Base-by-base conservation (phyloP, 2,888 invertebrate species). In the Axea sp. region DNA sequence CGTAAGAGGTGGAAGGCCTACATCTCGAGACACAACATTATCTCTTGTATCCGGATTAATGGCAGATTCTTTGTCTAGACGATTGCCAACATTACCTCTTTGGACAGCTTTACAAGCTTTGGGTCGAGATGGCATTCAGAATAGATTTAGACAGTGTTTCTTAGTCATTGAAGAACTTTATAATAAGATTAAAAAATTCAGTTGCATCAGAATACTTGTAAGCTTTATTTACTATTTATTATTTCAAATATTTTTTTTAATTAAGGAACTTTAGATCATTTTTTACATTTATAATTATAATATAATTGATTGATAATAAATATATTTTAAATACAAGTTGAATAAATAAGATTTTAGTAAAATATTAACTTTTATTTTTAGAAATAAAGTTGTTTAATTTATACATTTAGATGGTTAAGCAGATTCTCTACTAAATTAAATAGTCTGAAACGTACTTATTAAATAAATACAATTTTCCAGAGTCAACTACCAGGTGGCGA, bases 401-500 rank as follows among this genome's bases (percentile, higher is more conserved):
- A n/a, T n/a, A n/a, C n/a, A n/a, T n/a, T n/a, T n/a, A n/a, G n/a
- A n/a, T n/a, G n/a, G n/a, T n/a, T n/a, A n/a, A n/a, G n/a, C n/a
- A n/a, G n/a, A n/a, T n/a, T n/a, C n/a, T n/a, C n/a, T n/a, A n/a
- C 19, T 19, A 4, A 19, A 19, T 19, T 19, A 19, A 19, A 19
- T 19, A 19, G 4, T 19, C 3, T 4, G 19, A 19, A 19, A 19
- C 19, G 19, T 19, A 19, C 4, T 19, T 19, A 19, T 19, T 19
- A 31, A 31, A 6, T 31, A 31, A 31, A 12, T 12, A 31, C 2
- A 19, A 24, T 37, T 71, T 89, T 89, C 51, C 87, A 95, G 95
- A 95, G 95, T 84, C 93, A 93, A 78, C 90, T 91, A 76, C 95
- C 95, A 0, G 94, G 94, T 0, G 94, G 94, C 0, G 94, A 94